A percentile compares a stretch with the other conserved stretches of the same genome.
phyloP scores from a whole-genome alignment of 2,888 invertebrate species.

The Monochamus alternatus region DNA sequence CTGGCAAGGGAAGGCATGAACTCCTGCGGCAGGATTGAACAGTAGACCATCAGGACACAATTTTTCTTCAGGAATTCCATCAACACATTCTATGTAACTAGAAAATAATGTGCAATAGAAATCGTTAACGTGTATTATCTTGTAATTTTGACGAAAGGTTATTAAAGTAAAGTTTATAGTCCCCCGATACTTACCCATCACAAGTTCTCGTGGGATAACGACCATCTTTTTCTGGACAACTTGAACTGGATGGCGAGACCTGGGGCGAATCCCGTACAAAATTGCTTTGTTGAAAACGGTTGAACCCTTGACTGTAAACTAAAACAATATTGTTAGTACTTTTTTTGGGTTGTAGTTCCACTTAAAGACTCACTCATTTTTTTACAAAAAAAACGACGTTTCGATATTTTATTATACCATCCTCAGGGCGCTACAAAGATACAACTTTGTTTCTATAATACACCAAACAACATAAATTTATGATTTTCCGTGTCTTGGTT shows the following conservation, averaged over 20 bases:
- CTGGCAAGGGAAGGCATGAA: conserved; percentile 84
- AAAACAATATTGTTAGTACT: conserved; percentile 34
- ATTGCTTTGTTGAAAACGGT: conserved; percentile 42
- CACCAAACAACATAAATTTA: no score
- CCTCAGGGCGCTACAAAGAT: no score
- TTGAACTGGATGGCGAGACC: conserved; percentile 47
- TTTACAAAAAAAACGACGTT: no score
- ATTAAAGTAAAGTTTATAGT: no score
- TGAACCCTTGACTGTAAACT: conserved; percentile 49
- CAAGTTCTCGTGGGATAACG: conserved; percentile 59
- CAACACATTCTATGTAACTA: conserved; percentile 73
- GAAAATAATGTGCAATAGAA: conserved; percentile 18
- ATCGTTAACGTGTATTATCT: no score
- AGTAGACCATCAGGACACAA: conserved; percentile 87
- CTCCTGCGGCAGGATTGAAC: conserved; percentile 81
- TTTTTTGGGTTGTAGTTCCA: no score
- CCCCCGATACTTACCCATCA: conserved; percentile 60
- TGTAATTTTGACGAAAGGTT: no score
- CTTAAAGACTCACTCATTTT: no score
- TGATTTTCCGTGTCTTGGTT: no score
- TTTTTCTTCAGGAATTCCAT: conserved; percentile 84
- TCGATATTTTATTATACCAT: no score
- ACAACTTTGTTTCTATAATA: no score
- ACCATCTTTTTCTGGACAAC: conserved; percentile 57
- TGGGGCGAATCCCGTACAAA: conserved; percentile 49